phyloP scores from a whole-genome alignment of 2,888 invertebrate species.

The Aspidapion aeneum region DNA sequence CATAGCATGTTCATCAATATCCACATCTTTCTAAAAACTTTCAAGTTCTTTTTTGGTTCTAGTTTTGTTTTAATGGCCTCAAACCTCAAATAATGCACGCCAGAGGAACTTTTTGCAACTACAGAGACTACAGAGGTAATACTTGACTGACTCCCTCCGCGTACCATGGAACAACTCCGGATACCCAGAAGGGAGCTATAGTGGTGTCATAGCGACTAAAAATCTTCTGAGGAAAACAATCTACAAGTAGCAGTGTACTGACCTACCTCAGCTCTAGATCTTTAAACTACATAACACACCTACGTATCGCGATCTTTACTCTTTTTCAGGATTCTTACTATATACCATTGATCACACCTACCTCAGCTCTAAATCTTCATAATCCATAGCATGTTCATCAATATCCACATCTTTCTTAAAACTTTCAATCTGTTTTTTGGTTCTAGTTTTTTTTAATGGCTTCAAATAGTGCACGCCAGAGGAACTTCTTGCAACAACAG shows the following conservation, averaged over 20 bases:
- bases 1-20: conserved; percentile 36
- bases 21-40: conserved; percentile 35
- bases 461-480: conserved; percentile 28
- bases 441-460: conserved; percentile 23
- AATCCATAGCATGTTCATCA: conserved; percentile 34
- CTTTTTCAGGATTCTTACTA: too few relatives aligned
- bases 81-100: conserved; percentile 27
- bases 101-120: conserved; percentile 19
- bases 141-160: not conserved
- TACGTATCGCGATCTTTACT: too few relatives aligned
- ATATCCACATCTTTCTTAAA: conserved; percentile 36
- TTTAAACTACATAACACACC: too few relatives aligned
- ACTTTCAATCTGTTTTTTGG: conserved; percentile 28
- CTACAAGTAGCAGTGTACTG: too few relatives aligned
- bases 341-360: too few relatives aligned
- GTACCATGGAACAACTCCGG: not conserved
- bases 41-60: conserved; percentile 30
- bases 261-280: too few relatives aligned
- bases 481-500: conserved; percentile 17
- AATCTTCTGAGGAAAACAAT: too few relatives aligned
- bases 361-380: conserved; percentile 36
- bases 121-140: conserved; percentile 7
- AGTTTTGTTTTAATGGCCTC: conserved; percentile 24
- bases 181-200: not conserved
- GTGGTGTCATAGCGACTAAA: too few relatives aligned